These are phyloP conservation scores for Pionites leucogaster DNA, from an alignment of 2,113 vertebrate genomes.

Conservation along the genomic window DNA sequence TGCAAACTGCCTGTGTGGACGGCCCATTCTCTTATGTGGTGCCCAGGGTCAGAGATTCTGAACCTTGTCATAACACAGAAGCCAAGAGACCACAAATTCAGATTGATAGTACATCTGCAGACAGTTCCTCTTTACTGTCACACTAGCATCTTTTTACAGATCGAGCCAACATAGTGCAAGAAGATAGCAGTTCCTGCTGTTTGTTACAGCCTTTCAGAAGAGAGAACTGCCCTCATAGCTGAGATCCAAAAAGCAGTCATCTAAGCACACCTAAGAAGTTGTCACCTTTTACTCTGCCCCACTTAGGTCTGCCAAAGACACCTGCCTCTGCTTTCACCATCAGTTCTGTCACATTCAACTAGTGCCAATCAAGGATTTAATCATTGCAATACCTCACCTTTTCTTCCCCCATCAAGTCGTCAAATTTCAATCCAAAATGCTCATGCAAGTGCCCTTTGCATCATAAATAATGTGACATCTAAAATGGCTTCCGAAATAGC, in stretches of 20 bases:
- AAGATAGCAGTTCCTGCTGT: neutral
- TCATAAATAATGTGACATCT: neutral
- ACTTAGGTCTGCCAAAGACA: neutral
- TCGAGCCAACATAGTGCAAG: neutral
- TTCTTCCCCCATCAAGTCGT: neutral
- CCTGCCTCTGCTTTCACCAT: neutral
- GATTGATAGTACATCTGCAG: neutral
- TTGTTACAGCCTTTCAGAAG: neutral
- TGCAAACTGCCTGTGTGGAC: neutral
- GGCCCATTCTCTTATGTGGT: rapidly evolving
- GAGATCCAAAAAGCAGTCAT: neutral
- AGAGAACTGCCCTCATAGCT: neutral
- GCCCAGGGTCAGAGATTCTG: neutral
- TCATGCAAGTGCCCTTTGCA: neutral
- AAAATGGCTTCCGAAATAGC: neutral
- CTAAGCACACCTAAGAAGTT: neutral
- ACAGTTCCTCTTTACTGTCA: neutral
- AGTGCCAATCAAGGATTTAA: neutral
- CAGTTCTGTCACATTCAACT: neutral
- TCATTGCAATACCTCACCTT: neutral
- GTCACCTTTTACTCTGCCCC: neutral
- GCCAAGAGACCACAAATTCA: neutral
- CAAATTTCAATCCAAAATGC: neutral
- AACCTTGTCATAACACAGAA: neutral
- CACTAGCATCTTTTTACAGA: neutral